Conservation (phyloP, 2,888 invertebrate species). For the Xylota sylvarum region DNA sequence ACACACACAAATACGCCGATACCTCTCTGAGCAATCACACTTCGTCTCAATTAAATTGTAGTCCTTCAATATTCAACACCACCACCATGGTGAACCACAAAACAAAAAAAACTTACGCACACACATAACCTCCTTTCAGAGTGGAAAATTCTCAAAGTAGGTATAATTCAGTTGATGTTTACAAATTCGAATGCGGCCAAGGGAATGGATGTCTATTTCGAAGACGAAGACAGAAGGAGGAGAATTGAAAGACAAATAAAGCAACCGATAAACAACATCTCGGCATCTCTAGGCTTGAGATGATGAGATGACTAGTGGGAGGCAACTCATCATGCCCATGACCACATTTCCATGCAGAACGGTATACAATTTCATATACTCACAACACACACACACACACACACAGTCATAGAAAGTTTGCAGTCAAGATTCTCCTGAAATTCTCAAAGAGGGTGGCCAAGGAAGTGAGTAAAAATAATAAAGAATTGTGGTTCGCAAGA, state of each 20-base stretch:
- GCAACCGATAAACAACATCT: constrained; percentile 59
- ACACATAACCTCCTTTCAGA: constrained; percentile 31
- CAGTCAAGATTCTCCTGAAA: constrained; percentile 29
- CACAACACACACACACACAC: neutral
- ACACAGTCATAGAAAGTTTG: neutral
- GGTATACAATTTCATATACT: neutral
- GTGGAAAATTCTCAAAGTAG: constrained; percentile 12
- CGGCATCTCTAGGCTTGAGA: constrained; percentile 17
- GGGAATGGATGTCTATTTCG: constrained; percentile 35
- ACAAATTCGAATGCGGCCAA: constrained; percentile 58
- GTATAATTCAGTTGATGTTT: constrained; percentile 53
- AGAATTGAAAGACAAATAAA: constrained; percentile 49
- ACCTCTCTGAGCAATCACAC: neutral
- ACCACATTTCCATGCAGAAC: constrained; percentile 50
- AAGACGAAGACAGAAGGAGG: constrained; percentile 7
- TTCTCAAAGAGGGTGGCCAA: constrained; percentile 30
- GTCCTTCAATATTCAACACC: constrained; percentile 4
- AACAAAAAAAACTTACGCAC: constrained; percentile 14
- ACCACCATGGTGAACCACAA: neutral
- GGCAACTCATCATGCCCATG: constrained; percentile 55
- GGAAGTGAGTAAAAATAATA: constrained; percentile 49
- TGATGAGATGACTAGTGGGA: constrained; percentile 40
- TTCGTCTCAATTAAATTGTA: constrained; percentile 28
- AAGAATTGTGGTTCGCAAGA: constrained; percentile 25
- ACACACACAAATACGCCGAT: neutral